Evolutionary conservation across 2,113 vertebrate species (phyloP).

Genomic region (Daubentonia madagascariensis): DNA sequence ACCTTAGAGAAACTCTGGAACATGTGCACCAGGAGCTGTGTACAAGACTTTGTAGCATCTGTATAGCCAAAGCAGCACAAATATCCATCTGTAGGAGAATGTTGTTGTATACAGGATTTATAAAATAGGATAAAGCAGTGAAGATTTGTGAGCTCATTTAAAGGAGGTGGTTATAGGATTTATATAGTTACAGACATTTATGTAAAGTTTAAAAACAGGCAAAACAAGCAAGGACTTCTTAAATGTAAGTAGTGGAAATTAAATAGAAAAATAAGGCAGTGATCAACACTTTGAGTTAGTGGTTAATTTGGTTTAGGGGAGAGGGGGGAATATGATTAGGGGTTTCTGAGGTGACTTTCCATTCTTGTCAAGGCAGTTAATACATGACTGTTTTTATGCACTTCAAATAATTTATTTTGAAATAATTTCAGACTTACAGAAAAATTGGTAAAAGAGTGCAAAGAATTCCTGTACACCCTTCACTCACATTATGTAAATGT

Average conservation of each 20-base stretch:
- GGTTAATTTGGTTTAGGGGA: background rate
- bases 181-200: background rate
- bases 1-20: background rate
- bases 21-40: too few species aligned
- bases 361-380: background rate
- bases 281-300: background rate
- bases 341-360: background rate
- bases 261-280: background rate
- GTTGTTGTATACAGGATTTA: background rate
- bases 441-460: background rate
- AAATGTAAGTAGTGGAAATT: background rate
- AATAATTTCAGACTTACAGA: background rate
- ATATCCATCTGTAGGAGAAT: background rate
- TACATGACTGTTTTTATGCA: background rate
- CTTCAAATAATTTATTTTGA: conserved; percentile 12
- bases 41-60: background rate
- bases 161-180: background rate
- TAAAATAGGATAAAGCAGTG: background rate
- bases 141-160: background rate
- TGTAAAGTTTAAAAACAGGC: background rate
- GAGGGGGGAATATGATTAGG: background rate
- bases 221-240: background rate
- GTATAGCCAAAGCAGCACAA: background rate
- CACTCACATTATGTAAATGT: background rate
- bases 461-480: background rate